Base-by-base conservation (phyloP, 2,797 vertebrate species). In the Aselliscus stoliczkanus region DNA sequence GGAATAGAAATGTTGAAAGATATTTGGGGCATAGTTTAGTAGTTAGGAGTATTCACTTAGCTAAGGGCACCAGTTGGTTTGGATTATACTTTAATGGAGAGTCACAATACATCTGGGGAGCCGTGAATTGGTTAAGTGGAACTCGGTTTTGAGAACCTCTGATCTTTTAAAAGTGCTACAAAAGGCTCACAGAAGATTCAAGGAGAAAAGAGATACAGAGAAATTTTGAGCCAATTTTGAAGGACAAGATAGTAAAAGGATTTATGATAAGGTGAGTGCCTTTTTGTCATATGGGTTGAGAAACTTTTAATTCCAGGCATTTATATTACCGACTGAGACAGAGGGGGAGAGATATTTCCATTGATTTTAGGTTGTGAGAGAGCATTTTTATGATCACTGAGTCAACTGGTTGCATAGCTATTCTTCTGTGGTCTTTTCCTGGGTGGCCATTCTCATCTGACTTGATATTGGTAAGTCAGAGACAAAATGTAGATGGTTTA, bases 351-450 rank as follows among this genome's bases (percentile, higher is more conserved):
- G 52, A 54, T 15, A 70, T 83, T 94, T 56, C 76, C 70, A n/a
- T 39, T 58, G 39, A 70, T 76, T 93, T 95, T 50, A 70, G 20
- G 69, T 60, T 31, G 18, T 29, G n/a, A 72, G 86, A 52, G 42
- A 80, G 13, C 17, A 65, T 79, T 96, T 94, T 29, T 73, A 39
- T 80, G 70, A 93, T 13, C 29, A 67, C 12, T 39, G 64, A 39
- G 12, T 89, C 70, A 83, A 34, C 31, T 9, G 8, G 20, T 34
- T 90, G 10, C 88, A 11, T 69, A 27, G 31, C 64, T 94, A 0
- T 89, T 52, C 39, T 42, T 83, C 52, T 44, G 82, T 94, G 85
- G 72, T 86, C 88, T 44, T 58, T 85, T 94, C 76, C 62, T 79
- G 73, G 60, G 52, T 76, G 92, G 80, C n/a, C 83, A 42, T 83